Conservation (phyloP, 2,888 invertebrate species). For the Pollenia angustigena region DNA sequence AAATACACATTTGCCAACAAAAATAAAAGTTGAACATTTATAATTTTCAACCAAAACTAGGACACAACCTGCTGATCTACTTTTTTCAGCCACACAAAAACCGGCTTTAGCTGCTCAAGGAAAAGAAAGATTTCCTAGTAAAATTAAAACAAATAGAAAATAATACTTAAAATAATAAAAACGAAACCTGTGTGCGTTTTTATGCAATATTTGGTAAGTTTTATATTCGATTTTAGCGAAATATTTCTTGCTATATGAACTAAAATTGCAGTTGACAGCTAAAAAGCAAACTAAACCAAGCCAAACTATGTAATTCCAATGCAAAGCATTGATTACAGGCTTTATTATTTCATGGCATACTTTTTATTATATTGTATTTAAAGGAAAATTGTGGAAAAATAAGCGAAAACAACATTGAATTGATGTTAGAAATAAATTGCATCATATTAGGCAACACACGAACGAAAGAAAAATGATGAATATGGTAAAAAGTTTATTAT, state of each 20-base stretch:
- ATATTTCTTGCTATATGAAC: slow-evolving; percentile 22
- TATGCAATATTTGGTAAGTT: slow-evolving; percentile 60
- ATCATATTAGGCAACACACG: slow-evolving; percentile 40
- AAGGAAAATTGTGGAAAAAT: slow-evolving; percentile 32
- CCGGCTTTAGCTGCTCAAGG: slow-evolving; percentile 8
- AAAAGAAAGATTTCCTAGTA: slow-evolving; percentile 46
- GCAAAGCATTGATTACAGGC: background rate
- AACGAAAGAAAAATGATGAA: background rate
- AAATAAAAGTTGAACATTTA: slow-evolving; percentile 35
- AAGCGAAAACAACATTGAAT: slow-evolving; percentile 64
- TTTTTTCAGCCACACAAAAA: slow-evolving; percentile 47
- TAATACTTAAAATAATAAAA: slow-evolving; percentile 4
- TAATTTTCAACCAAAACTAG: slow-evolving; percentile 29
- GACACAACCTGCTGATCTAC: slow-evolving; percentile 70
- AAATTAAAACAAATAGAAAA: slow-evolving; percentile 25
- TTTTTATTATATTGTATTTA: background rate
- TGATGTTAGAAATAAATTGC: slow-evolving; percentile 59
- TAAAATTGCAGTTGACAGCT: slow-evolving; percentile 54
- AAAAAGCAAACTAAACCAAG: slow-evolving; percentile 41
- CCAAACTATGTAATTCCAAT: slow-evolving; percentile 9
- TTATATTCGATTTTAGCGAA: slow-evolving; percentile 41
- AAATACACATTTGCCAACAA: slow-evolving; percentile 21
- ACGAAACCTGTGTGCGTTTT: slow-evolving; percentile 47
- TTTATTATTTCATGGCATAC: slow-evolving; percentile 10
- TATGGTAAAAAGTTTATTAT: background rate